Evolutionary conservation across 2,888 invertebrate genomes (phyloP).

Genomic region (Eudemis profundana): DNA sequence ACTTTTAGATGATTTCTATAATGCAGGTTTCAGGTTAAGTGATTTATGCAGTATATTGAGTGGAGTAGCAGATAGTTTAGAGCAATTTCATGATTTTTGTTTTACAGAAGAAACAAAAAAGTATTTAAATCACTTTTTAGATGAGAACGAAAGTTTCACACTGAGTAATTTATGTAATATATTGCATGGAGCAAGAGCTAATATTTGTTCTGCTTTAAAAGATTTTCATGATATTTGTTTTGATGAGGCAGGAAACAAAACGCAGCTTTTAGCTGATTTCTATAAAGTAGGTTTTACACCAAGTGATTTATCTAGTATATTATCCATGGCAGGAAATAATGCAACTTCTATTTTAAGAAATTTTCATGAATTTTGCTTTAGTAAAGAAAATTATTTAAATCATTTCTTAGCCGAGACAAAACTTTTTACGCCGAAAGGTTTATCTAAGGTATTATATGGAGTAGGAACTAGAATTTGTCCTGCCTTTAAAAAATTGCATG

Average conservation of each 20-base stretch:
- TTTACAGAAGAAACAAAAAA: slow-evolving; percentile 52
- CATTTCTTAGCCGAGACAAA: slow-evolving; percentile 52
- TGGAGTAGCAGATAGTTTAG: slow-evolving; percentile 50
- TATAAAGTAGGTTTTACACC: slow-evolving; percentile 48
- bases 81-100: slow-evolving; percentile 54
- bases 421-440: slow-evolving; percentile 55
- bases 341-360: slow-evolving; percentile 54
- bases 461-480: slow-evolving; percentile 51
- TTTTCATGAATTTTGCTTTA: slow-evolving; percentile 57
- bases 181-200: slow-evolving; percentile 55
- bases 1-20: slow-evolving; percentile 52
- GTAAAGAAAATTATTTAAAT: slow-evolving; percentile 55
- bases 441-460: slow-evolving; percentile 51
- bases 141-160: slow-evolving; percentile 49
- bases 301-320: slow-evolving; percentile 55
- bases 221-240: slow-evolving; percentile 56
- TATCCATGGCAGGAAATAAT: slow-evolving; percentile 56
- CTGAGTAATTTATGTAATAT: slow-evolving; percentile 53
- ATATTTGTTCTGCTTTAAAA: slow-evolving; percentile 56
- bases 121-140: slow-evolving; percentile 51
- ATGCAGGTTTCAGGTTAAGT: slow-evolving; percentile 47
- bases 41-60: slow-evolving; percentile 54
- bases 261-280: slow-evolving; percentile 55
- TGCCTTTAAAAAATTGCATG: slow-evolving; percentile 52
- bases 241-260: slow-evolving; percentile 55